A percentile compares a stretch with the other conserved stretches of the same genome.
These are phyloP conservation scores for Mimumesa dahlbomi DNA, from an alignment of 2,888 invertebrate genomes.

Conservation along the genomic window DNA sequence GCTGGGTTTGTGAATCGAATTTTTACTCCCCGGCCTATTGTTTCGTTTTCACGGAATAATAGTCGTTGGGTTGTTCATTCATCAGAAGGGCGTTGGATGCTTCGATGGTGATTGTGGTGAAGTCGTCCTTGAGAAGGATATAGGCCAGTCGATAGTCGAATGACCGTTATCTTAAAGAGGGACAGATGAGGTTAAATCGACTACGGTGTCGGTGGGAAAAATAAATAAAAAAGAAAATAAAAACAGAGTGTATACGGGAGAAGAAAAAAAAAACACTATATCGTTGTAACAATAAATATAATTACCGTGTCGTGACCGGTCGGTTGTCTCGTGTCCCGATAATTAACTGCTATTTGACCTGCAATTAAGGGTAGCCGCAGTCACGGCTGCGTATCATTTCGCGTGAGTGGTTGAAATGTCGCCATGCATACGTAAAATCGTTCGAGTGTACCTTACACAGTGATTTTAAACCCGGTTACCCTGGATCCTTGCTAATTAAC, in stretches of 20 bases:
- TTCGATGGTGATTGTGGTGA: constrained; percentile 29
- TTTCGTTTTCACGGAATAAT: background rate
- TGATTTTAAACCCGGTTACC: too few relatives aligned
- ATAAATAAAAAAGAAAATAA: too few relatives aligned
- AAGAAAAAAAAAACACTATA: background rate
- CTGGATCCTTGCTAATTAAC: too few relatives aligned
- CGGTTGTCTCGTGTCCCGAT: too few relatives aligned
- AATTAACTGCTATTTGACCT: background rate
- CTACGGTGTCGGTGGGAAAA: too few relatives aligned
- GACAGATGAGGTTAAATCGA: too few relatives aligned
- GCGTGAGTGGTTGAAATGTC: background rate
- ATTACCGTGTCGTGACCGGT: background rate
- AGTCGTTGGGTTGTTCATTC: constrained; percentile 20
- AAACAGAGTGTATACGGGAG: too few relatives aligned
- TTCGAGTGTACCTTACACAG: too few relatives aligned
- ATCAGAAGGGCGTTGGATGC: constrained; percentile 46
- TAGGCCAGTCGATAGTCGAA: constrained; percentile 60
- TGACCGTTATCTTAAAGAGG: constrained; percentile 29
- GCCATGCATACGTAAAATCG: background rate
- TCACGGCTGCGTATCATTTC: background rate
- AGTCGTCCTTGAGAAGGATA: constrained; percentile 46
- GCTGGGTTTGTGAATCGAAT: too few relatives aligned
- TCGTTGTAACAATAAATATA: background rate
- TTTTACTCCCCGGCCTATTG: too few relatives aligned
- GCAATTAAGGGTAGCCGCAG: background rate